Evolutionary conservation across 2,113 vertebrate species (phyloP).

Genomic region (Colius striatus): DNA sequence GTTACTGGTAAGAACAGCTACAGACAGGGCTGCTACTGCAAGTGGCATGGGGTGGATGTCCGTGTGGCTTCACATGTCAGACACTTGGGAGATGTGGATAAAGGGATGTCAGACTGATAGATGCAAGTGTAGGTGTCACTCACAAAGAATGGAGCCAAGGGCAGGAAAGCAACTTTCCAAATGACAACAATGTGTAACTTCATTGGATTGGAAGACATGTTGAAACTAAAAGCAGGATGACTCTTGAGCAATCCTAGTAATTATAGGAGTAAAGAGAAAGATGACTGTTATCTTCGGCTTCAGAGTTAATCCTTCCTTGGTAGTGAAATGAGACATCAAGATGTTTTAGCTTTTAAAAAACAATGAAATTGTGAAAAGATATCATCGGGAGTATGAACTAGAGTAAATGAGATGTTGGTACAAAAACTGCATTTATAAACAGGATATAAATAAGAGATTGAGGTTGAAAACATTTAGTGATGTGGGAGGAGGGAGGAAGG

Average conservation of each 20-base stretch:
- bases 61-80: not conserved
- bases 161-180: not conserved
- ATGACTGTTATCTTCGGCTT: not conserved
- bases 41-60: not conserved
- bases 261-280: not conserved
- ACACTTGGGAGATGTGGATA: not conserved
- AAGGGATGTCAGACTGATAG: not conserved
- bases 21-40: not conserved
- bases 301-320: not conserved
- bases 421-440: not conserved
- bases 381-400: not conserved
- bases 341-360: not conserved
- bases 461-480: constrained; percentile 1
- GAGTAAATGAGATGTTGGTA: not conserved
- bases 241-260: not conserved
- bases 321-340: not conserved
- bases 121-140: not conserved
- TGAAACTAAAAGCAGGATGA: not conserved
- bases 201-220: not conserved
- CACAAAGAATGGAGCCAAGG: not conserved
- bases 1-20: not conserved
- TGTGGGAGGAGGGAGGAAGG: not conserved
- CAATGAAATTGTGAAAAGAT: not conserved
- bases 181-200: not conserved
- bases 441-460: not conserved